Evolutionary conservation across 1,140 invertebrate species (phyloP).

Genomic region (Atta colombica): DNA sequence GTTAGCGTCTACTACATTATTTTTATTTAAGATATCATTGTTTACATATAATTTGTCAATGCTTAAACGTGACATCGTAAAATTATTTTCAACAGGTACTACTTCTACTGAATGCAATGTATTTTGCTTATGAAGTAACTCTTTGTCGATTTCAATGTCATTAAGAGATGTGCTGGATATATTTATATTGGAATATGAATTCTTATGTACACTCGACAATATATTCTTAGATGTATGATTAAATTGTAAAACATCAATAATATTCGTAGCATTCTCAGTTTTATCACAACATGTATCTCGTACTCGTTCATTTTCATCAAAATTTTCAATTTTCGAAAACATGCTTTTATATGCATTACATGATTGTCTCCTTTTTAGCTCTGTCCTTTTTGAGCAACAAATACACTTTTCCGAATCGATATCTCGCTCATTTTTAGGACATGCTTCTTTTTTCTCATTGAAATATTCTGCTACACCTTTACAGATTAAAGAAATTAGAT

Average conservation of each 20-base stretch:
- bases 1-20: neutral
- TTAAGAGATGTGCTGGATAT: neutral
- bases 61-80: neutral
- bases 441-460: neutral
- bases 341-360: neutral
- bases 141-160: neutral
- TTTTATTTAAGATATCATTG: neutral
- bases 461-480: constrained; percentile 24
- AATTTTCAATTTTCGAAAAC: neutral
- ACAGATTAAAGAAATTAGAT: constrained; percentile 44
- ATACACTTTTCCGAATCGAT: neutral
- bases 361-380: neutral
- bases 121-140: neutral
- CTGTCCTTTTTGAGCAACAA: neutral
- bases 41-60: neutral
- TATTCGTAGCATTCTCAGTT: neutral
- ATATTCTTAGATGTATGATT: neutral
- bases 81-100: neutral
- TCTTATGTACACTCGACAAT: neutral
- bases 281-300: neutral
- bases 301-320: neutral
- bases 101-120: neutral
- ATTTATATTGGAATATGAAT: neutral
- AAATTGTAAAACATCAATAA: neutral
- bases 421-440: neutral